These are phyloP conservation scores for Ellobius talpinus DNA, from an alignment of 2,113 vertebrate species.

Conservation along the genomic window DNA sequence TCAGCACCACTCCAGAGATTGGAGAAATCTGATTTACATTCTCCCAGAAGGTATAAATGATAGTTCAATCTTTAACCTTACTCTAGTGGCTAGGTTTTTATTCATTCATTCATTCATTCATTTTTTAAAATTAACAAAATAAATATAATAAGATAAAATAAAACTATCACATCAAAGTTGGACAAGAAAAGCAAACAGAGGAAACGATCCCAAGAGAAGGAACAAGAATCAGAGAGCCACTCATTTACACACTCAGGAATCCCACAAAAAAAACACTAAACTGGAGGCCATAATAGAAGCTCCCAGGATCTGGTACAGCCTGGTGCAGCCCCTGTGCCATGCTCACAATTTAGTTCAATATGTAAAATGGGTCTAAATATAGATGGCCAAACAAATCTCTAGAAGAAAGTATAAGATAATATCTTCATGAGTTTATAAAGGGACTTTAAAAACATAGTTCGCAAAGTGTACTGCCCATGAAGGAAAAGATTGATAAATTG, in stretches of 20 bases:
- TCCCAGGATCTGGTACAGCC: not conserved
- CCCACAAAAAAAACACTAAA: not conserved
- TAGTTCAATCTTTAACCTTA: not conserved
- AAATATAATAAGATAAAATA: not conserved
- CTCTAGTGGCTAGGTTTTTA: not conserved
- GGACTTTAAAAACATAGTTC: not conserved
- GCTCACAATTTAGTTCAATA: conserved; percentile 64
- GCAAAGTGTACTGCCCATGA: conserved; percentile 29
- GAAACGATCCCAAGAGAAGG: not conserved
- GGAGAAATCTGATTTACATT: not conserved
- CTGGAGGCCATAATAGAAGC: not conserved
- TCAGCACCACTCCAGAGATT: not conserved
- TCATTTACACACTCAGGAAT: not conserved
- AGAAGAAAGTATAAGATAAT: conserved; percentile 60
- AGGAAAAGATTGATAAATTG: conserved; percentile 56
- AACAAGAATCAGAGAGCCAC: not conserved
- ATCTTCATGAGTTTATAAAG: conserved; percentile 56
- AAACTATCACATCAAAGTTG: not conserved
- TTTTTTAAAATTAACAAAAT: not conserved
- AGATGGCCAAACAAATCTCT: conserved; percentile 62
- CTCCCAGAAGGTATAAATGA: not conserved
- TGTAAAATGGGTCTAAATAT: conserved; percentile 56
- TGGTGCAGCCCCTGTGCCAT: not conserved
- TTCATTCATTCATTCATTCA: not conserved
- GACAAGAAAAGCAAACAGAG: not conserved